Evolutionary conservation across 64 coral and sea anemone species (phyloP).

Genomic region (Stichodactyla mertensii): DNA sequence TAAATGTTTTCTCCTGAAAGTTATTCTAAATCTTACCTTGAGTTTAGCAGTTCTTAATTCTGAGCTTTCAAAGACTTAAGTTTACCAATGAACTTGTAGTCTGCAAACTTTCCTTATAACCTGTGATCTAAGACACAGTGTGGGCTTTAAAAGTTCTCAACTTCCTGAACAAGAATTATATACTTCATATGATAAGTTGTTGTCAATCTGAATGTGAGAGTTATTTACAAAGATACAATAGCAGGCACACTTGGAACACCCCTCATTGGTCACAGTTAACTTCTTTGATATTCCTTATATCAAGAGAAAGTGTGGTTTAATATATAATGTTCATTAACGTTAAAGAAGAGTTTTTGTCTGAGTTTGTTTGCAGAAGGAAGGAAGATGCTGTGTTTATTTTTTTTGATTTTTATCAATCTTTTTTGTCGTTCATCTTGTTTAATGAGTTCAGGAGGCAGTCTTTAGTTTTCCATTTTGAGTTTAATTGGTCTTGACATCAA

Average conservation of each 20-base stretch:
- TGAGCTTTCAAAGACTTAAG: neutral
- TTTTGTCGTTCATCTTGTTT: neutral
- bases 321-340: constrained; percentile 3
- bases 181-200: neutral
- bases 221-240: neutral
- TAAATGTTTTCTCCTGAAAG: no score
- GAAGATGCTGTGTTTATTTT: neutral
- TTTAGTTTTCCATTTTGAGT: neutral
- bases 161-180: neutral
- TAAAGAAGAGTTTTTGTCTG: neutral
- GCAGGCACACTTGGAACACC: neutral
- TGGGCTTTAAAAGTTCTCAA: neutral
- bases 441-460: neutral
- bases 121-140: neutral
- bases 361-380: constrained; percentile 1
- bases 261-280: neutral
- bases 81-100: neutral
- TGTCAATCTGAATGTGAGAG: neutral
- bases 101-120: neutral
- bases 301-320: neutral
- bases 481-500: neutral
- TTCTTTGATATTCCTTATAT: neutral
- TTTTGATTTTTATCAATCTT: constrained; percentile 1
- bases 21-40: neutral
- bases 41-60: neutral